These are phyloP conservation scores for Eurytoma californica DNA, from an alignment of 2,888 invertebrate species.

Conservation along the genomic window DNA sequence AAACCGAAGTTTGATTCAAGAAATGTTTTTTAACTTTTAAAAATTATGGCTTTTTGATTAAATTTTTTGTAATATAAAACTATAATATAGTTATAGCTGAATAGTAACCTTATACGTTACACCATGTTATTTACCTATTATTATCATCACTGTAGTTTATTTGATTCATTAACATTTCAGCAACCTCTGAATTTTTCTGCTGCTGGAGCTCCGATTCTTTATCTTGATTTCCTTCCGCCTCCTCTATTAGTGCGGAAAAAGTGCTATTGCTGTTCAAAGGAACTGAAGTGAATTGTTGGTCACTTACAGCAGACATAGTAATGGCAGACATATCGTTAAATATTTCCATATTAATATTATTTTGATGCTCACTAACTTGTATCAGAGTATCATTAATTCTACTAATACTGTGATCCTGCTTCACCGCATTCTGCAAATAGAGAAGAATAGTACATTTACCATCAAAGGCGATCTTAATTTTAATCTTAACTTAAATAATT, in stretches of 20 bases:
- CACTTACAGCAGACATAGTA: constrained; percentile 65
- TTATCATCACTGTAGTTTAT: constrained; percentile 70
- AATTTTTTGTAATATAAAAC: not conserved
- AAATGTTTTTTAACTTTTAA: not conserved
- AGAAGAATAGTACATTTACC: no score
- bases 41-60: not conserved
- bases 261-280: constrained; percentile 70
- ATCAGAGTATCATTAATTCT: constrained; percentile 70
- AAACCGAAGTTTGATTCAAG: not conserved
- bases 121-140: constrained; percentile 72
- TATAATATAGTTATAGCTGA: not conserved
- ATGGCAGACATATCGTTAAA: constrained; percentile 70
- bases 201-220: constrained; percentile 73
- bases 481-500: no score
- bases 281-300: constrained; percentile 70
- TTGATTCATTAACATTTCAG: constrained; percentile 69
- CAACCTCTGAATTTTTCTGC: constrained; percentile 70
- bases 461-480: no score
- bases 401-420: constrained; percentile 69
- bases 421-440: constrained; percentile 68
- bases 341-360: constrained; percentile 70
- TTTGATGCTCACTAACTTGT: constrained; percentile 69
- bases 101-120: not conserved
- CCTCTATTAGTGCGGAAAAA: constrained; percentile 71
- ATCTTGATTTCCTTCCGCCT: constrained; percentile 69